Evolutionary conservation across 2,797 vertebrate genomes (phyloP).

Genomic region (Leontopithecus rosalia): DNA sequence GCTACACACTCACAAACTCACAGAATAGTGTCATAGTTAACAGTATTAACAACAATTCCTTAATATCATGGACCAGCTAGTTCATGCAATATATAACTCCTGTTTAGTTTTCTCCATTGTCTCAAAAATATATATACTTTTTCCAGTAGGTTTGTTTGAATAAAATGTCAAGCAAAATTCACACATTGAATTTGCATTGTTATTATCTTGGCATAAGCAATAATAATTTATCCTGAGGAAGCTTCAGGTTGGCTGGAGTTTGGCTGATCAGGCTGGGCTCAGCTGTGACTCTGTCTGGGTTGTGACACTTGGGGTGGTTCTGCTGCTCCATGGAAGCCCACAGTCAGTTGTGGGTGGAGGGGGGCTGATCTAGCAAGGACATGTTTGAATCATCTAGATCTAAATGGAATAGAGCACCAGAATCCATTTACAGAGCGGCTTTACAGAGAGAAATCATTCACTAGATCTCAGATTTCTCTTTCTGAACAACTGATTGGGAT

Average conservation of each 20-base stretch:
- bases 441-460: fast-evolving
- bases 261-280: too few relatives aligned
- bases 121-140: not conserved
- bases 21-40: not conserved
- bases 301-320: too few relatives aligned
- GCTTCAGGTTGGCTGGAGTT: too few relatives aligned
- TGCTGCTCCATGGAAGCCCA: too few relatives aligned
- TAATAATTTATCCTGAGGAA: not conserved
- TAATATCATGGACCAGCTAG: not conserved
- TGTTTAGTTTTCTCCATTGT: not conserved
- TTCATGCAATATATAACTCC: not conserved
- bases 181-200: not conserved
- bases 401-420: not conserved
- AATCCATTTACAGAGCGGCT: fast-evolving
- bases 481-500: too few relatives aligned
- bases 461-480: not conserved
- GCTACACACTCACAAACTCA: not conserved
- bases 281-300: not conserved
- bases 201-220: not conserved
- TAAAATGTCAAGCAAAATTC: not conserved
- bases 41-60: not conserved
- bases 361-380: fast-evolving
- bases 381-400: too few relatives aligned
- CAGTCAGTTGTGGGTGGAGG: fast-evolving
- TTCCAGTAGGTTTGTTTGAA: not conserved